These are phyloP conservation scores for Nibea coibor DNA, from an alignment of 2,113 vertebrate species.

Conservation along the genomic window DNA sequence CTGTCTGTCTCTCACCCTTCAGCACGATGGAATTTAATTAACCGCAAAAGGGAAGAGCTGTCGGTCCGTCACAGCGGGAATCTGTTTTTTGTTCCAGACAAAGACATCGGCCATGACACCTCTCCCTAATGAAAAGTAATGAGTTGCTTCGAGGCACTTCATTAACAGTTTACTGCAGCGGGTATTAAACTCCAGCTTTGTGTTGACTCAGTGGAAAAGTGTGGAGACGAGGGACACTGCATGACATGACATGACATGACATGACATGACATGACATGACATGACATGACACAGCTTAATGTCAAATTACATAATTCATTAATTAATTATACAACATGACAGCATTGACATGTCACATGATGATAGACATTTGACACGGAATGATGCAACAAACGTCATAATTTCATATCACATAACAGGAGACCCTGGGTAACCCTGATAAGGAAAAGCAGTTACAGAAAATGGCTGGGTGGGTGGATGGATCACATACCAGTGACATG, in stretches of 20 bases:
- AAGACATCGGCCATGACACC: slow-evolving; percentile 56
- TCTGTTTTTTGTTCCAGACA: slow-evolving; percentile 51
- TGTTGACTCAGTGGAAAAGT: background rate
- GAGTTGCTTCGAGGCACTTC: slow-evolving; percentile 37
- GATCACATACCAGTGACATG: background rate
- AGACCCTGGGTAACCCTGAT: too few species aligned
- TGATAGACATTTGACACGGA: background rate
- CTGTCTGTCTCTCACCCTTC: slow-evolving; percentile 27
- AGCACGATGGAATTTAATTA: slow-evolving; percentile 68
- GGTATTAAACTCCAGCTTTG: slow-evolving; percentile 18
- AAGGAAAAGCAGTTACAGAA: too few species aligned
- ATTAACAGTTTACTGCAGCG: slow-evolving; percentile 33
- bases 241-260: background rate
- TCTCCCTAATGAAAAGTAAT: slow-evolving; percentile 60
- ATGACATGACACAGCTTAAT: too few species aligned
- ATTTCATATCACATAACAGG: too few species aligned
- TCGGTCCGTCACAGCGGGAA: slow-evolving; percentile 39
- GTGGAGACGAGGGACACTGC: background rate
- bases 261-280: background rate
- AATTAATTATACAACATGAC: background rate
- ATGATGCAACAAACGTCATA: background rate
- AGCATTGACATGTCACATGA: background rate
- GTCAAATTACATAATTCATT: too few species aligned
- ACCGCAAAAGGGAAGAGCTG: slow-evolving; percentile 24
- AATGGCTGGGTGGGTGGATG: too few species aligned